Evolutionary conservation across 2,113 vertebrate genomes (phyloP).

Genomic region (Caracal caracal): DNA sequence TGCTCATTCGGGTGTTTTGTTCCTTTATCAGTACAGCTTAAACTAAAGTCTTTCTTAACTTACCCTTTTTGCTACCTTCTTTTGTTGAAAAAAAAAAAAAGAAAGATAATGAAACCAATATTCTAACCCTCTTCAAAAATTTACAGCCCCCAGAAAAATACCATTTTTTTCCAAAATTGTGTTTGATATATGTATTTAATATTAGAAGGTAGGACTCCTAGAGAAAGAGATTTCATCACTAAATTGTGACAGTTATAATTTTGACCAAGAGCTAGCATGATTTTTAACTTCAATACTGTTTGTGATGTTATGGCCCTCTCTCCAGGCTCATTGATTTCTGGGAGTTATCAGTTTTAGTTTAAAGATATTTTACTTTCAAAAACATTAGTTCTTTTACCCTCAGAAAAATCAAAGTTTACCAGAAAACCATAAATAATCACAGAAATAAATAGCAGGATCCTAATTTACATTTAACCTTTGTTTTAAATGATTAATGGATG

Average conservation of each 20-base stretch:
- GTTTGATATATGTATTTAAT: background rate
- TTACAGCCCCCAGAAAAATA: background rate
- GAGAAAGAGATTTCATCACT: conserved; percentile 41
- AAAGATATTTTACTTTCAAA: conserved; percentile 78
- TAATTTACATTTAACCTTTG: conserved; percentile 89
- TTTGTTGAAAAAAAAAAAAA: background rate
- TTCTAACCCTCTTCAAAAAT: background rate
- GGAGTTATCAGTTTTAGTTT: conserved; percentile 53
- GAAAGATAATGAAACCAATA: background rate
- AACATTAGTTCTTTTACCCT: conserved; percentile 71
- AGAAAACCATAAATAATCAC: conserved; percentile 82
- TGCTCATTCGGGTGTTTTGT: background rate
- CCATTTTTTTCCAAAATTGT: background rate
- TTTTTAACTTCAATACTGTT: conserved; percentile 22
- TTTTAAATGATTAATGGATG: conserved; percentile 89
- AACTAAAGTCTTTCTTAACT: background rate
- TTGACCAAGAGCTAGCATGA: background rate
- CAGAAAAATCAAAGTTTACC: conserved; percentile 80
- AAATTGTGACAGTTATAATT: conserved; percentile 15
- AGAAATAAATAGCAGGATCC: conserved; percentile 81
- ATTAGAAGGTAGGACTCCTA: background rate
- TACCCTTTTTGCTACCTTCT: background rate
- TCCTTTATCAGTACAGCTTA: background rate
- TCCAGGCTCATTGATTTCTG: conserved; percentile 63
- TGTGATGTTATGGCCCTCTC: background rate